Base-by-base conservation (phyloP, 1,140 invertebrate genomes). In the Apis laboriosa region DNA sequence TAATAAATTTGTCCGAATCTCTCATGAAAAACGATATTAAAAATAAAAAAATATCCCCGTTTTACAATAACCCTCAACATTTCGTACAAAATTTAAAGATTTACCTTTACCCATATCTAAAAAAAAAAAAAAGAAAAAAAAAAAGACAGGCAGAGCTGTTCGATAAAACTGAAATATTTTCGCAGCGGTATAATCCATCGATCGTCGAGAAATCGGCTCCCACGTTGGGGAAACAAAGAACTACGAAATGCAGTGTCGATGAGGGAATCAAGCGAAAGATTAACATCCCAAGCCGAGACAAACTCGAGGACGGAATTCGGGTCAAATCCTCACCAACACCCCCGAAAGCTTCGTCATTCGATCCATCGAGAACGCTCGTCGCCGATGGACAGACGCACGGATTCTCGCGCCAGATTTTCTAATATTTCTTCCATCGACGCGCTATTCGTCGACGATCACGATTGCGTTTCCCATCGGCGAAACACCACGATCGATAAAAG, bases 251-350 rank as follows among this genome's bases (percentile, higher is more conserved):
- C 34, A 63, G 82, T 74, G 86, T 64, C 55, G 75, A 83, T 80
- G 86, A 83, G 84, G 85, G 68, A 76, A 83, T 87, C 76, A 72
- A 76, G 80, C 58, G 56, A 61, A 73, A 74, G 84, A 77, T 87
- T 87, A 87, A 80, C 68, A 76, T 86, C 49, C 72, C 63, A 43
- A 61, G 77, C 70, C 71, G 86, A 77, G 64, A 77, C 74, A 67
- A 67, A 70, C 56, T 78, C 61, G 28, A 15, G 70, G 71, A 34
- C 60, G 72, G 67, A 87, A 88, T 88, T 88, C 60, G 66, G 86
- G 86, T 88, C 86, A 87, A 71, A 43, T 43, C 83, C 75, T 55
- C 67, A 34, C 64, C 58, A 86, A 85, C 86, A 68, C 86, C 67
- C 77, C 73, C 55, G 73, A 24, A 9, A 9, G 4, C 19, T 63